phyloP scores from a whole-genome alignment of 2,888 invertebrate species.

The Therioaphis trifolii region DNA sequence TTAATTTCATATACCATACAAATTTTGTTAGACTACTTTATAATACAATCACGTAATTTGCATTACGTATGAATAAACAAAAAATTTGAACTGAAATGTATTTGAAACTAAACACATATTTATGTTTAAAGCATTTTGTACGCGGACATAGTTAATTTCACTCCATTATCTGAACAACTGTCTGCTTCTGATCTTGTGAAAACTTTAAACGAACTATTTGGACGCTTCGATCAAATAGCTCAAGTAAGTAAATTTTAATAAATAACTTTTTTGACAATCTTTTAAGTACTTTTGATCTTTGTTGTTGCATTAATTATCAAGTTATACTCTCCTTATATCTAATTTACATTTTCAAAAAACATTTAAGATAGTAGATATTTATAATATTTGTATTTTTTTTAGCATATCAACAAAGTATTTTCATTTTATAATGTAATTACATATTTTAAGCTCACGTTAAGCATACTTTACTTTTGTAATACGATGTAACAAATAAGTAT shows the following conservation, averaged over 20 bases:
- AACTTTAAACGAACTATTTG: slow-evolving; percentile 95
- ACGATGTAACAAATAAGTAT: no score
- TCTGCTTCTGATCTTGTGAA: slow-evolving; percentile 94
- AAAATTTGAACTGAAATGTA: no score
- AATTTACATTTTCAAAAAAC: background rate
- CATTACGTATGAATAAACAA: no score
- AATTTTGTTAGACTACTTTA: no score
- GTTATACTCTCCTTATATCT: background rate
- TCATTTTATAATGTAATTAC: no score
- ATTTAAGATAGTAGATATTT: background rate
- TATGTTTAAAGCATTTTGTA: slow-evolving; percentile 82
- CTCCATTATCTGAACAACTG: slow-evolving; percentile 91
- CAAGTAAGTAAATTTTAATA: slow-evolving; percentile 75
- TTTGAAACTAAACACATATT: background rate
- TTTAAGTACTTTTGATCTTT: background rate
- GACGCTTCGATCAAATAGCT: slow-evolving; percentile 96
- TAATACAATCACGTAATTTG: no score
- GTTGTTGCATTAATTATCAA: background rate
- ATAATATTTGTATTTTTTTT: background rate
- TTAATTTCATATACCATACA: no score
- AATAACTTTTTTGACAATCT: background rate
- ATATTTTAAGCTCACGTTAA: no score
- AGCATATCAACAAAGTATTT: no score
- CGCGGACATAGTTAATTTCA: slow-evolving; percentile 98
- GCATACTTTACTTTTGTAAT: no score